These are phyloP conservation scores for pig (Sus scrofa) DNA, from an alignment of 2,113 vertebrate genomes.

Conservation along the genomic window DNA sequence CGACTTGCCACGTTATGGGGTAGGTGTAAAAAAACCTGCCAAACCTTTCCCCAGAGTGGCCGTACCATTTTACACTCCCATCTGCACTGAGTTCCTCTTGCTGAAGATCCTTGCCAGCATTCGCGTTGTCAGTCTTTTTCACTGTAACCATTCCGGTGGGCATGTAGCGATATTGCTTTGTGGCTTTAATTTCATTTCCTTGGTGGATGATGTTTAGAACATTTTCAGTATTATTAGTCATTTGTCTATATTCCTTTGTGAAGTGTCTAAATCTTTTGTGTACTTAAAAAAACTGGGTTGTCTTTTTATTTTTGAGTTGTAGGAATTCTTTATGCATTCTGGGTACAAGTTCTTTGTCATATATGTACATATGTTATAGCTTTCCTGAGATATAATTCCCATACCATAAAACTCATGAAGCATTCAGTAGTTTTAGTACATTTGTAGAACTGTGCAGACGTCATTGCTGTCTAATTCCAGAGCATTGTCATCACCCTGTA, in stretches of 20 bases:
- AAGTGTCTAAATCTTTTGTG: neutral
- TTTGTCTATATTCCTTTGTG: neutral
- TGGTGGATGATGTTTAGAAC: neutral
- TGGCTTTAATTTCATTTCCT: neutral
- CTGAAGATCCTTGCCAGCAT: neutral
- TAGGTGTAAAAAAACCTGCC: neutral
- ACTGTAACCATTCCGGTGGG: neutral
- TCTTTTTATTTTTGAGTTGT: constrained; percentile 6
- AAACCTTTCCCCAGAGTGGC: neutral
- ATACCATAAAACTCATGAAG: neutral
- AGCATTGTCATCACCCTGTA: neutral
- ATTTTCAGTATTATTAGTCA: neutral
- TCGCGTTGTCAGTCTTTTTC: neutral
- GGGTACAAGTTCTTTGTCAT: neutral
- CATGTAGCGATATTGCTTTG: neutral
- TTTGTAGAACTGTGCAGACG: neutral
- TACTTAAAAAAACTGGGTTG: neutral
- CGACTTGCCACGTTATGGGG: neutral
- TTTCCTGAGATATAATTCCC: neutral
- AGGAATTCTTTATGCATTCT: neutral
- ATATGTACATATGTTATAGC: neutral
- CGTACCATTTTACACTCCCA: neutral
- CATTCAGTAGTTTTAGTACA: neutral
- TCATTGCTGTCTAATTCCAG: neutral
- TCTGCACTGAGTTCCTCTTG: neutral